These are phyloP conservation scores for Oedothorax gibbosus DNA, from an alignment of 1,140 invertebrate species.

Conservation along the genomic window DNA sequence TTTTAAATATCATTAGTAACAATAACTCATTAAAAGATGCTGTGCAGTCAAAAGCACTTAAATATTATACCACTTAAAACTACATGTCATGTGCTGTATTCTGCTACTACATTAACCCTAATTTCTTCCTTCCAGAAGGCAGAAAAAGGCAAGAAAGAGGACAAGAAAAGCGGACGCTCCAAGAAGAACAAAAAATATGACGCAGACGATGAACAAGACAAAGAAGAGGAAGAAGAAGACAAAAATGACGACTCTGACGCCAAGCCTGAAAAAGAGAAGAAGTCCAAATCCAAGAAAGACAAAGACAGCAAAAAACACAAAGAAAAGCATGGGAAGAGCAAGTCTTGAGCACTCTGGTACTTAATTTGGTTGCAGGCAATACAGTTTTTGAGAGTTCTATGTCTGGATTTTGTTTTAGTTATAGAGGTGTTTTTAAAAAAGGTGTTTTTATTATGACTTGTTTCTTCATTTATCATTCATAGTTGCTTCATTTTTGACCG, in stretches of 20 bases:
- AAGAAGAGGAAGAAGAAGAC: constrained; percentile 44
- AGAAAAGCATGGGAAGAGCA: constrained; percentile 47
- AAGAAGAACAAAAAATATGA: constrained; percentile 46
- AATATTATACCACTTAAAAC: too few species aligned
- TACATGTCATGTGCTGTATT: not conserved
- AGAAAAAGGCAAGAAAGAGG: constrained; percentile 53
- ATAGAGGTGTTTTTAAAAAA: not conserved
- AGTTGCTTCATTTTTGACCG: constrained; percentile 21
- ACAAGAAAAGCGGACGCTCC: constrained; percentile 23
- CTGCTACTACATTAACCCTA: not conserved
- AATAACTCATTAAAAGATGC: too few species aligned
- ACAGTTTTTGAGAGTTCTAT: constrained; percentile 35
- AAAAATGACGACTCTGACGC: constrained; percentile 50
- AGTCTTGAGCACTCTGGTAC: constrained; percentile 27
- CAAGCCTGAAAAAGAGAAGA: constrained; percentile 54
- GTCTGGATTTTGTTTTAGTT: constrained; percentile 23
- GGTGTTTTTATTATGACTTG: constrained; percentile 11
- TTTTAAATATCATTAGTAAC: too few species aligned
- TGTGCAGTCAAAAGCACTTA: too few species aligned
- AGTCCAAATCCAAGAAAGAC: constrained; percentile 47
- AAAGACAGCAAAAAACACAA: constrained; percentile 56
- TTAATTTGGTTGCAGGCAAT: constrained; percentile 24
- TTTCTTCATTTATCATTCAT: constrained; percentile 10
- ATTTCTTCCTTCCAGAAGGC: constrained; percentile 18
- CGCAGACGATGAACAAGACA: constrained; percentile 41